These are phyloP conservation scores for Drosophila ohnishii DNA, from an alignment of 1,140 invertebrate genomes.

Conservation along the genomic window DNA sequence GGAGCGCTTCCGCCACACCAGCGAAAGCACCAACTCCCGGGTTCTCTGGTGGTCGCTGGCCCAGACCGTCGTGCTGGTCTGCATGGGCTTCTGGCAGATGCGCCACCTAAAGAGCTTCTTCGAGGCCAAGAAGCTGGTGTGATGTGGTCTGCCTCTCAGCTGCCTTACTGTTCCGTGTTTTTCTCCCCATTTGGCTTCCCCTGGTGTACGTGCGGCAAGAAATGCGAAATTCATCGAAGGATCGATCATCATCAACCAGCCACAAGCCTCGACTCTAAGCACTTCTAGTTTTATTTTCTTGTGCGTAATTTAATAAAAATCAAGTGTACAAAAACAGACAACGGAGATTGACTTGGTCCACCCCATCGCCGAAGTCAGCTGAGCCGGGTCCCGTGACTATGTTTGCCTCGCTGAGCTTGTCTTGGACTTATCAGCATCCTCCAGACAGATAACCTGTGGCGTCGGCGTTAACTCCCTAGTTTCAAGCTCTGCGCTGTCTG, in stretches of 20 bases:
- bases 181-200: constrained; percentile 34
- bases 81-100: constrained; percentile 99
- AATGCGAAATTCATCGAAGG: constrained; percentile 65
- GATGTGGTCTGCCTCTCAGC: constrained; percentile 61
- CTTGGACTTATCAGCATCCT: constrained; percentile 57
- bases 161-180: constrained; percentile 32
- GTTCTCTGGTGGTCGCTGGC: constrained; percentile 99
- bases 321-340: constrained; percentile 66
- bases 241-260: constrained; percentile 49
- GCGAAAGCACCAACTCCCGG: constrained; percentile 98
- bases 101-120: constrained; percentile 99
- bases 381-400: constrained; percentile 68
- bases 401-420: constrained; percentile 45
- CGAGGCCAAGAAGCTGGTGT: constrained; percentile 99
- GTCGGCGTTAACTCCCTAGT: constrained; percentile 42
- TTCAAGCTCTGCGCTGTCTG: constrained; percentile 25
- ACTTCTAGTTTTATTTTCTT: constrained; percentile 74
- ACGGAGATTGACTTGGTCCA: background rate
- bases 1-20: constrained; percentile 98
- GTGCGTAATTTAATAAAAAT: constrained; percentile 80
- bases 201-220: constrained; percentile 37
- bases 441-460: constrained; percentile 61
- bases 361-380: constrained; percentile 45
- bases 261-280: constrained; percentile 40
- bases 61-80: constrained; percentile 94